These are phyloP conservation scores for Podarcis muralis DNA, from an alignment of 2,113 vertebrate genomes.

Conservation along the genomic window DNA sequence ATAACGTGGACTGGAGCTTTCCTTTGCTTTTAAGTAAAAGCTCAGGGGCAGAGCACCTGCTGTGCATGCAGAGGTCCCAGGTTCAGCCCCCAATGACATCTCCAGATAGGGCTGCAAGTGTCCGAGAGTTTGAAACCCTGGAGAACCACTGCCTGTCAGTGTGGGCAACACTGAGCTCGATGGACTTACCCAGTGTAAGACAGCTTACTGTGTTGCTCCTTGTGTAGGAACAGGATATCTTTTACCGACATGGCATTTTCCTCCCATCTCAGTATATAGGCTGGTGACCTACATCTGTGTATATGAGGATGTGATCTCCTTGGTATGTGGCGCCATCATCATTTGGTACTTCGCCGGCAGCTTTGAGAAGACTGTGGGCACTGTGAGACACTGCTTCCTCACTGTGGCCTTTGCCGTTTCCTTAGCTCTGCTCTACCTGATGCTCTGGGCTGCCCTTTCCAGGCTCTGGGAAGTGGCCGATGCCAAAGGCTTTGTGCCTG, in stretches of 20 bases:
- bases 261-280: constrained; percentile 78
- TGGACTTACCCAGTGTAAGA: too few species aligned
- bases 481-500: constrained; percentile 75
- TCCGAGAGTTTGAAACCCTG: too few species aligned
- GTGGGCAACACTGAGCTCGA: too few species aligned
- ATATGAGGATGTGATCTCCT: constrained; percentile 73
- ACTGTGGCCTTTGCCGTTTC: constrained; percentile 65
- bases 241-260: constrained; percentile 34
- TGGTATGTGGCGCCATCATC: constrained; percentile 69
- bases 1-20: too few species aligned
- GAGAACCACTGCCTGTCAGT: too few species aligned
- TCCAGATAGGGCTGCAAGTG: too few species aligned
- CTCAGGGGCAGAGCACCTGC: too few species aligned
- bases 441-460: constrained; percentile 51
- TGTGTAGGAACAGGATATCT: too few species aligned
- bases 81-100: too few species aligned
- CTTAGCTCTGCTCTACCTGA: constrained; percentile 72
- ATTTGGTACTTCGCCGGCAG: constrained; percentile 79
- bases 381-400: constrained; percentile 77
- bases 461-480: constrained; percentile 60
- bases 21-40: too few species aligned
- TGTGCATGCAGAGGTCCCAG: too few species aligned
- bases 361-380: constrained; percentile 82
- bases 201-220: too few species aligned
- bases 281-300: constrained; percentile 82